Evolutionary conservation across 2,113 vertebrate species (phyloP).

Genomic region (zebrafish (Danio rerio)): GRCz12tu NC_133176.1:53583001-53583500

Average conservation of each 20-base stretch:
- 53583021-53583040: too few relatives aligned
- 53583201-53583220: conserved; percentile 94
- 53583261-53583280: conserved; percentile 93
- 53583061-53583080: too few relatives aligned
- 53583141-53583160: too few relatives aligned
- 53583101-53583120: too few relatives aligned
- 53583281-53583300: conserved; percentile 95
- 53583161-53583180: too few relatives aligned
- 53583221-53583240: conserved; percentile 92
- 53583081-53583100: too few relatives aligned
- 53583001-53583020: too few relatives aligned
- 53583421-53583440: conserved; percentile 95
- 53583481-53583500: conserved; percentile 93
- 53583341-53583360: not conserved
- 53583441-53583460: conserved; percentile 97
- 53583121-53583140: too few relatives aligned
- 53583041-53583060: too few relatives aligned
- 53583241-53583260: conserved; percentile 92
- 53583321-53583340: not conserved
- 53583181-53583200: conserved; percentile 56
- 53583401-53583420: conserved; percentile 95
- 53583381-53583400: conserved; percentile 96
- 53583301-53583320: conserved; percentile 74
- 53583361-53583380: not conserved
- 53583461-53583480: conserved; percentile 98